Evolutionary conservation across 2,888 invertebrate species (phyloP).

Genomic region (Anodontia alba): DNA sequence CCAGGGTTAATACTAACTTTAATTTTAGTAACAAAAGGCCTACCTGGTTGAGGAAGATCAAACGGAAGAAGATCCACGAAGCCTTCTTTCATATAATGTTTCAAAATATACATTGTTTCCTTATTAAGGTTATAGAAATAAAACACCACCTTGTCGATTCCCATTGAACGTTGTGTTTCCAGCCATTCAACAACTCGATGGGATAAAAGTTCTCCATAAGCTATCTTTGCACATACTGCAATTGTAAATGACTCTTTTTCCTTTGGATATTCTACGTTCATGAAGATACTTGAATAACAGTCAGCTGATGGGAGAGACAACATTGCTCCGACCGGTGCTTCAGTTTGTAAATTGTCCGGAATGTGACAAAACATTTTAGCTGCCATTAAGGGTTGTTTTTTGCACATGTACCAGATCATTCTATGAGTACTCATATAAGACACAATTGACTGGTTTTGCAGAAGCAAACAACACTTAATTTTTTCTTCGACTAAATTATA

Average conservation of each 20-base stretch:
- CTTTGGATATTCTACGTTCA: slow-evolving; percentile 21
- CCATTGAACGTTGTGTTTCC: slow-evolving; percentile 29
- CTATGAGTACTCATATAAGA: slow-evolving; percentile 9
- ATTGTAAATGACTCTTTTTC: slow-evolving; percentile 8
- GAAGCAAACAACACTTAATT: slow-evolving; percentile 24
- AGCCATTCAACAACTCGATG: slow-evolving; percentile 39
- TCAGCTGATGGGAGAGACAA: neutral
- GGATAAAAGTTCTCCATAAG: slow-evolving; percentile 24
- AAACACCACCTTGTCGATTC: slow-evolving; percentile 30
- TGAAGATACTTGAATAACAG: slow-evolving; percentile 17
- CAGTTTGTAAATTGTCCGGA: neutral
- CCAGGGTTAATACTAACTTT: too few relatives aligned
- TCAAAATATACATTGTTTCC: slow-evolving; percentile 25
- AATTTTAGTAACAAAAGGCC: too few relatives aligned
- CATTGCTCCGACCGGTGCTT: slow-evolving; percentile 6
- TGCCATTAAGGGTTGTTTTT: slow-evolving; percentile 34
- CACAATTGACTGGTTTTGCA: slow-evolving; percentile 26
- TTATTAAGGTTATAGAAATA: slow-evolving; percentile 38
- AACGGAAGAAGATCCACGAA: slow-evolving; percentile 35
- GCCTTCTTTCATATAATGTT: slow-evolving; percentile 20
- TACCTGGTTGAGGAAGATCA: slow-evolving; percentile 31
- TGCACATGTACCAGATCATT: slow-evolving; percentile 27
- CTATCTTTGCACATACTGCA: slow-evolving; percentile 28
- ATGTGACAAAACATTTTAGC: slow-evolving; percentile 29
- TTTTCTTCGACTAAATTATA: slow-evolving; percentile 14